phyloP scores from a whole-genome alignment of 2,113 vertebrate genomes.

The Myrmecophaga tridactyla region DNA sequence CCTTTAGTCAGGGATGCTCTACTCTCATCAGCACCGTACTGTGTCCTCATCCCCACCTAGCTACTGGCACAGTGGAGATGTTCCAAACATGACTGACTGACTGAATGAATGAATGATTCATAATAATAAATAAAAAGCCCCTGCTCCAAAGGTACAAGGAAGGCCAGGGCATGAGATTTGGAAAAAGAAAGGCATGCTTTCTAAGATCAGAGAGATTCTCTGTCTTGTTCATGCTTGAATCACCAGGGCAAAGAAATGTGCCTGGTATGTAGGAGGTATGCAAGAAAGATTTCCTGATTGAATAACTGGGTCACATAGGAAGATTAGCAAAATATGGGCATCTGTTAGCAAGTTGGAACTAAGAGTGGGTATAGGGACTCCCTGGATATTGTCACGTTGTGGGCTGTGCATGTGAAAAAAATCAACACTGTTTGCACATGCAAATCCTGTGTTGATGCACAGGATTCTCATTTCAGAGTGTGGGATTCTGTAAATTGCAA shows the following conservation, averaged over 20 bases:
- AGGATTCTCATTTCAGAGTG: not conserved
- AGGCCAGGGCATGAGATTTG: not conserved
- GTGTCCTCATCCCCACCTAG: not conserved
- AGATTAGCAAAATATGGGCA: not conserved
- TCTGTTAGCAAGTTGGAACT: not conserved
- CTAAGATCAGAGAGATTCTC: not conserved
- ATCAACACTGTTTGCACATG: fast-evolving
- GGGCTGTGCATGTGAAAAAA: not conserved
- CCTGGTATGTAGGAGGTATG: fast-evolving
- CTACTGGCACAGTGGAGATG: not conserved
- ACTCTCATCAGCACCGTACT: too few species aligned
- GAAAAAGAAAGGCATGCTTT: not conserved
- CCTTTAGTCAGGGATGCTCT: not conserved
- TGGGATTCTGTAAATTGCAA: not conserved
- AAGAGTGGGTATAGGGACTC: too few species aligned
- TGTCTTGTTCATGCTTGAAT: not conserved
- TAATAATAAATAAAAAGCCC: fast-evolving
- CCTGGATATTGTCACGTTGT: not conserved
- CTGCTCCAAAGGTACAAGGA: not conserved
- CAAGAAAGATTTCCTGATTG: not conserved
- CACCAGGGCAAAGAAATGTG: not conserved
- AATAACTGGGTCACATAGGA: not conserved
- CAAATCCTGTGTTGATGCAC: not conserved
- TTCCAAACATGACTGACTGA: not conserved
- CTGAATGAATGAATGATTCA: not conserved